These are phyloP conservation scores for Diglossa cyanea DNA, from an alignment of 2,797 vertebrate genomes.

Conservation along the genomic window DNA sequence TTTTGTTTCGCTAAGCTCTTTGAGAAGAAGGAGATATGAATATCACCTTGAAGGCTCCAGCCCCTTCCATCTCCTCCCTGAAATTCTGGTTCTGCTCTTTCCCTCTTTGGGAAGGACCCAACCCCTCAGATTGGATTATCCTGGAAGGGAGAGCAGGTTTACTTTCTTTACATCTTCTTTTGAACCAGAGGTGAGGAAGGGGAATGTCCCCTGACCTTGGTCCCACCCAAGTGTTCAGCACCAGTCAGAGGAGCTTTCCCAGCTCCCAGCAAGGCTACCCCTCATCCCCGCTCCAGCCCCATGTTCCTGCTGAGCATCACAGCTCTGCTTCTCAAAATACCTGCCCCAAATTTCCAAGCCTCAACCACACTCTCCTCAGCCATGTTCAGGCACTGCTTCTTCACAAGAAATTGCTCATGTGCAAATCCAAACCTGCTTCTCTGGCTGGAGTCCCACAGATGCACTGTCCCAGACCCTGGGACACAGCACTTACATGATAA, in stretches of 20 bases:
- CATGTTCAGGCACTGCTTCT: not conserved
- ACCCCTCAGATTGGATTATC: not conserved
- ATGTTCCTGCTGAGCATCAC: not conserved
- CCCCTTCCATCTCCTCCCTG: not conserved
- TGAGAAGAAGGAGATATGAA: slow-evolving; percentile 1
- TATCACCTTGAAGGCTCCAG: fast-evolving
- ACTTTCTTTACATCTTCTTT: not conserved
- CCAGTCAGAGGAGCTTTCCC: not conserved
- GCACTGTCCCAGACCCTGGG: not conserved
- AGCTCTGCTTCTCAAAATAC: not conserved
- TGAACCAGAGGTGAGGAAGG: not conserved
- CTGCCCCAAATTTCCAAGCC: not conserved
- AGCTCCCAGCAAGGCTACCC: not conserved
- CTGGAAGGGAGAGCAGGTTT: not conserved
- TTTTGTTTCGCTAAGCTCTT: slow-evolving; percentile 62
- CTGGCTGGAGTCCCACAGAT: not conserved
- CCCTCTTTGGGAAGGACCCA: not conserved
- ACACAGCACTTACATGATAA: not conserved
- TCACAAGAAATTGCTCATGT: fast-evolving
- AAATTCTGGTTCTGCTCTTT: not conserved
- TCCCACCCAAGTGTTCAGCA: not conserved
- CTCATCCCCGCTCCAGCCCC: not conserved
- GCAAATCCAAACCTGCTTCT: not conserved
- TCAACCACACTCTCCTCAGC: not conserved
- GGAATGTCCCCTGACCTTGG: not conserved